A percentile compares a stretch with the other conserved stretches of the same genome.
Conservation (phyloP, 1,140 invertebrate species). For the Popillia japonica region DNA sequence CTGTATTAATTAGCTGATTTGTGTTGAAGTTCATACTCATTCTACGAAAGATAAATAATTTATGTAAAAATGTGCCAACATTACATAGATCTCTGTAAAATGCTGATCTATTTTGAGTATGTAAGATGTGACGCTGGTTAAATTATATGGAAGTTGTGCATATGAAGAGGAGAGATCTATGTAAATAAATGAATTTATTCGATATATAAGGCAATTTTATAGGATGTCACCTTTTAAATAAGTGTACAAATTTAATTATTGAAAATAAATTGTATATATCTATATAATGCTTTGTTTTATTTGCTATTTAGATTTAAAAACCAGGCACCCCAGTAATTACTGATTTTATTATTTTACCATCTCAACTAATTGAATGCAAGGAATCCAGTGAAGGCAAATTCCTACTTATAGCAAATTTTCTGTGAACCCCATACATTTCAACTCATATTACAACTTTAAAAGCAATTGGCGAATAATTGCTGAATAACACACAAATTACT, state of each 20-base stretch:
- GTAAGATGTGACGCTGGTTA: not conserved
- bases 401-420: too few relatives aligned
- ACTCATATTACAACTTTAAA: too few relatives aligned
- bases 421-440: not conserved
- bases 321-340: too few relatives aligned
- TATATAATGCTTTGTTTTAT: constrained; percentile 14
- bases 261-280: constrained; percentile 37
- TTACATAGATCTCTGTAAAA: constrained; percentile 32
- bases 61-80: constrained; percentile 38
- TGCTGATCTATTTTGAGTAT: not conserved
- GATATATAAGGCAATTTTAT: constrained; percentile 37
- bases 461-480: too few relatives aligned
- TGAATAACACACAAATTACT: too few relatives aligned
- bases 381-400: too few relatives aligned
- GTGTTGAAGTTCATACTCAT: constrained; percentile 9
- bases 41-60: not conserved
- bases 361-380: too few relatives aligned
- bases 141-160: constrained; percentile 32
- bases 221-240: constrained; percentile 35
- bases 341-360: too few relatives aligned
- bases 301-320: not conserved
- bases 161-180: constrained; percentile 21
- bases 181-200: constrained; percentile 23
- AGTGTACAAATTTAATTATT: constrained; percentile 39
- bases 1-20: not conserved